Conservation (phyloP, 53 echinoderm and acorn worm genomes). For the Paracentrotus lividus region DNA sequence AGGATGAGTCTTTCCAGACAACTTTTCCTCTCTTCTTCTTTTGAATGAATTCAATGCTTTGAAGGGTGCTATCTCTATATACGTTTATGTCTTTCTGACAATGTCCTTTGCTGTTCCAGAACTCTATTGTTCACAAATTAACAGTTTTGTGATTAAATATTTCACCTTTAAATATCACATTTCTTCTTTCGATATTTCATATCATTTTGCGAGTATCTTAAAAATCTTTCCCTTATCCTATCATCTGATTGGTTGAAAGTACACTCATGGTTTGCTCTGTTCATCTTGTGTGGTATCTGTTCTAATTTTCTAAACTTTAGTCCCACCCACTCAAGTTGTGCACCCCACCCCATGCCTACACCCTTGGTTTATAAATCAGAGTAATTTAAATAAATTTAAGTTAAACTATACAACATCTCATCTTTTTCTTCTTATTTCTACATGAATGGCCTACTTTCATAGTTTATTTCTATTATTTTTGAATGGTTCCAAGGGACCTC, state of each 20-base stretch:
- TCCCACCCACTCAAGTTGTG: too few relatives aligned
- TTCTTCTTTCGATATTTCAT: too few relatives aligned
- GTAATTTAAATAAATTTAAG: not conserved
- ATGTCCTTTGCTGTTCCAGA: not conserved
- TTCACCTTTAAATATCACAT: too few relatives aligned
- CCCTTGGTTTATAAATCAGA: not conserved
- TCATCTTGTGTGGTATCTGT: too few relatives aligned
- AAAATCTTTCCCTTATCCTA: too few relatives aligned
- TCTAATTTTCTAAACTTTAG: too few relatives aligned
- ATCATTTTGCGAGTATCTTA: too few relatives aligned
- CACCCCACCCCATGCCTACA: too few relatives aligned
- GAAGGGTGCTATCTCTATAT: not conserved
- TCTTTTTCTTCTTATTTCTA: not conserved
- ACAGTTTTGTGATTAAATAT: too few relatives aligned
- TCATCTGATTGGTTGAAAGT: too few relatives aligned
- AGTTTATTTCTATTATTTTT: not conserved
- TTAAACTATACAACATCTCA: not conserved
- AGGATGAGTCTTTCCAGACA: not conserved
- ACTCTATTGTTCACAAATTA: too few relatives aligned
- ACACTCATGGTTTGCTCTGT: too few relatives aligned
- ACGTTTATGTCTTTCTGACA: not conserved
- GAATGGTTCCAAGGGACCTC: not conserved
- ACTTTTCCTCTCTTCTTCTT: not conserved
- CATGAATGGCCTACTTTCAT: constrained; percentile 13
- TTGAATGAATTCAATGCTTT: not conserved